Percentiles rank a stretch among this genome's conserved stretches.
phyloP scores from a whole-genome alignment of 2,888 invertebrate genomes.

The Anoncus sp. region DNA sequence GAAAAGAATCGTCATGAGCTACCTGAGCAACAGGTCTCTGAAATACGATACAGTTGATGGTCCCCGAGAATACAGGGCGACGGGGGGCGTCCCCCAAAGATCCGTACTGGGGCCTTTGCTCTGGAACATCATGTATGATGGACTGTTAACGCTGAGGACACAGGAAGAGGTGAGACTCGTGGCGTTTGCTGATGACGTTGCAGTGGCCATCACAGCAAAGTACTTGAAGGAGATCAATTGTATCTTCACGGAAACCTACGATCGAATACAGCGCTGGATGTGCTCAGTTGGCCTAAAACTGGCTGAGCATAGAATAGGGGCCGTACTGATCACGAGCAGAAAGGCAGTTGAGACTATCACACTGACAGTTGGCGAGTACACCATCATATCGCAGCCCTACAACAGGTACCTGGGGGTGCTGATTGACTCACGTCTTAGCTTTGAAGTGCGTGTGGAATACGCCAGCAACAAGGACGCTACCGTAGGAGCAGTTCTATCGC shows the following conservation, averaged over 20 bases:
- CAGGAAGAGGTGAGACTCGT: conserved; percentile 6
- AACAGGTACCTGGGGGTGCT: conserved; percentile 26
- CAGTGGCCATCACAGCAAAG: conserved; percentile 22
- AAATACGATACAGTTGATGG: conserved; percentile 39
- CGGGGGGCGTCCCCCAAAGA: conserved; percentile 33
- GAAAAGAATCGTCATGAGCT: conserved; percentile 25
- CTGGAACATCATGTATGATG: conserved; percentile 42
- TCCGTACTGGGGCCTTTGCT: conserved; percentile 30
- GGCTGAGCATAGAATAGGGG: conserved; percentile 45
- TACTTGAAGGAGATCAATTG: conserved; percentile 2
- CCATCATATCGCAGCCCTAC: conserved; percentile 1
- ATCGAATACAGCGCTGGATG: conserved; percentile 4
- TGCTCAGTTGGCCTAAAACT: conserved; percentile 21
- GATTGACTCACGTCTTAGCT: not conserved
- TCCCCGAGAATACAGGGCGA: not conserved
- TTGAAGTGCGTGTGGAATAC: not conserved
- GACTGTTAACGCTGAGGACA: conserved; percentile 10
- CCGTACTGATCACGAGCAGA: conserved; percentile 36
- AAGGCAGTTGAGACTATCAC: not conserved
- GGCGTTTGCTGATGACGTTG: conserved; percentile 31
- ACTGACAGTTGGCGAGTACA: conserved; percentile 5
- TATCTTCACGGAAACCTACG: not conserved
- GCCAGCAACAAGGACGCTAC: not conserved
- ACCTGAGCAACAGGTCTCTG: conserved; percentile 33
- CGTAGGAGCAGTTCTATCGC: conserved; percentile 8